Evolutionary conservation across 2,113 vertebrate species (phyloP), one percentile per base, ranked within the genome.

Genomic region (Indicator maculatus): DNA sequence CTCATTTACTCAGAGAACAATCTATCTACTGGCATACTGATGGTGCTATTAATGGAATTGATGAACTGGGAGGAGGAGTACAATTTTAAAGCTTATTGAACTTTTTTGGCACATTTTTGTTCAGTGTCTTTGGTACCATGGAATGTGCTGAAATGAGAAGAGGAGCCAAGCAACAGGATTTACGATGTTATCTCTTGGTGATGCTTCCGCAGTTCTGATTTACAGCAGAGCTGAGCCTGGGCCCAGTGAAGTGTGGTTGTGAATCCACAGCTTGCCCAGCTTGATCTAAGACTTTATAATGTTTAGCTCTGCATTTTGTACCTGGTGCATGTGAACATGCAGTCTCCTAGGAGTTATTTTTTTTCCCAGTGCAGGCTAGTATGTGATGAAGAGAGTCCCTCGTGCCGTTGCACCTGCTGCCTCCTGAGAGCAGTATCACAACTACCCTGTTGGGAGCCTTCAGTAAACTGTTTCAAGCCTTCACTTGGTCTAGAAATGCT

Each of bases 161-260:
- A 65, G 39, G 14, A 87, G 66, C n/a, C 60, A 69, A 73, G 45
- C 50, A 56, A 31, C 24, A 78, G 50, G 41, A 90, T 72, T 88
- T 83, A 75, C 2, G 9, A 24, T n/a, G 27, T 67, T 90, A 69
- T 84, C 53, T 82, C 31, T 60, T 83, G 52, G 7, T 88, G 70
- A 61, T 76, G 66, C 56, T 93, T 91, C 50, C 56, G 52, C 38
- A 23, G 21, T 89, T 87, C 70, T 89, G 71, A 86, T 94, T 93
- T 92, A 61, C 8, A 71, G 80, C 53, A 82, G 81, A 72, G 84
- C 16, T 69, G 60, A 36, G 30, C 47, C 44, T 2, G 0, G 14
- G 70, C 74, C 26, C 70, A 12, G 23, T 66, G 39, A 86, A 47
- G 18, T 61, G 47, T 1, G 5, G 38, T 56, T 92, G 84, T 69